Base-by-base conservation (phyloP, 2,888 invertebrate species). In the Candidula unifasciata region DNA sequence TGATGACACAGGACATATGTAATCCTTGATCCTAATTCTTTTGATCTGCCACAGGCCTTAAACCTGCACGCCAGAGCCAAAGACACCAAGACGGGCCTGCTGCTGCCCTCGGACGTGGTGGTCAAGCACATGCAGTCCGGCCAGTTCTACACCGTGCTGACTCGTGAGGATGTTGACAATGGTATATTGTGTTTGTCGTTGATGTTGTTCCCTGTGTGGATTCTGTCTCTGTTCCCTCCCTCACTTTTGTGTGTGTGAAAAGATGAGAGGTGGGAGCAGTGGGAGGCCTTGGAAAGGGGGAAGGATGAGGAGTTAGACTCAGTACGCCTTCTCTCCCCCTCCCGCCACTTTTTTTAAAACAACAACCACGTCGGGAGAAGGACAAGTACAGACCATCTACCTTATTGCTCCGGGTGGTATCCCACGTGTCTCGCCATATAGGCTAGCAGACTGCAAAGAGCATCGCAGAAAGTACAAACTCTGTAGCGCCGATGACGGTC, bases 71-170 rank as follows among this genome's bases (percentile, higher is more conserved):
- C 79, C 0, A 71, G 83, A 3, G 83, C 83, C 37, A 83, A 83
- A 30, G 83, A 83, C 71, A 83, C 79, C 0, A 71, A 73, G 5
- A 79, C 79, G 0, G 64, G 64, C 10, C 27, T 83, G 0, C 33
- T 37, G 18, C 44, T 83, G 18, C 83, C 83, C 3, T 77, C 83
- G 10, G 83, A 83, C n/a, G 66, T 83, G 1, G 83, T 83, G 27
- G 83, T 83, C 6, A 69, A 68, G 30, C 3, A 66, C 21, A 3
- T 52, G 18, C 16, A 13, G 21, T 77, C 66, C 3, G 77, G n/a
- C 0, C 24, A 82, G 57, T 82, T 68, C 44, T 82, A 68, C 64
- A 82, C 76, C n/a, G 82, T 77, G n/a, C 52, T 76, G 2, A 82
- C 82, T 30, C 54, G 76, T 24, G 76, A 77, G 30, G 82, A 82